Evolutionary conservation across 2,888 invertebrate genomes (phyloP).

Genomic region (Chrysomela aeneicollis): DNA sequence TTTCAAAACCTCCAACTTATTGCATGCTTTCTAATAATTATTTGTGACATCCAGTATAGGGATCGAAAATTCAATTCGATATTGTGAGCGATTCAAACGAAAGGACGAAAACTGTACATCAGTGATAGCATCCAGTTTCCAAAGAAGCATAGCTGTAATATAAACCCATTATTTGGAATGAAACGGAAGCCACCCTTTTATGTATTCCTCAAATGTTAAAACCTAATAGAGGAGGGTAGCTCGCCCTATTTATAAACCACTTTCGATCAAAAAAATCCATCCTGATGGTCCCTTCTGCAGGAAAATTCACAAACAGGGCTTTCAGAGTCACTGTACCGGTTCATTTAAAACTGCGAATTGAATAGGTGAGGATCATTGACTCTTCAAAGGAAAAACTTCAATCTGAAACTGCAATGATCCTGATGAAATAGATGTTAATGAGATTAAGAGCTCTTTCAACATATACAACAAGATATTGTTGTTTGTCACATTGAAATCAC

Average conservation of each 20-base stretch:
- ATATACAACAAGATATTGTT: no score
- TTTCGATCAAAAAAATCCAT: constrained; percentile 38
- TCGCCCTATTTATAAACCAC: constrained; percentile 38
- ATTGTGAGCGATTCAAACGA: background rate
- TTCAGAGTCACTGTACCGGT: constrained; percentile 10
- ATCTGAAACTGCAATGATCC: no score
- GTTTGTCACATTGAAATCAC: no score
- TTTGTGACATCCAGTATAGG: no score
- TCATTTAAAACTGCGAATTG: background rate
- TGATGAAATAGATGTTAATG: no score
- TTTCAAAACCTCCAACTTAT: no score
- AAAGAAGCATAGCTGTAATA: constrained; percentile 31
- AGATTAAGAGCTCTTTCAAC: no score
- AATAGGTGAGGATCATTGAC: no score
- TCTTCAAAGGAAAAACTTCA: no score
- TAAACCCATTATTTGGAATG: constrained; percentile 36
- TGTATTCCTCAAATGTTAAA: constrained; percentile 40
- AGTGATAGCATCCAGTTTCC: constrained; percentile 25
- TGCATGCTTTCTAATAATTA: no score
- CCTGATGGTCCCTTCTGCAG: constrained; percentile 29
- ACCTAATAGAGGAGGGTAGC: constrained; percentile 37
- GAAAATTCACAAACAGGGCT: constrained; percentile 23
- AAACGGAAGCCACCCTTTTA: constrained; percentile 35
- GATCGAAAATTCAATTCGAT: no score
- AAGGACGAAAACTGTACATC: constrained; percentile 18